Evolutionary conservation across 2,113 vertebrate species (phyloP).

Genomic region (Dascyllus trimaculatus): DNA sequence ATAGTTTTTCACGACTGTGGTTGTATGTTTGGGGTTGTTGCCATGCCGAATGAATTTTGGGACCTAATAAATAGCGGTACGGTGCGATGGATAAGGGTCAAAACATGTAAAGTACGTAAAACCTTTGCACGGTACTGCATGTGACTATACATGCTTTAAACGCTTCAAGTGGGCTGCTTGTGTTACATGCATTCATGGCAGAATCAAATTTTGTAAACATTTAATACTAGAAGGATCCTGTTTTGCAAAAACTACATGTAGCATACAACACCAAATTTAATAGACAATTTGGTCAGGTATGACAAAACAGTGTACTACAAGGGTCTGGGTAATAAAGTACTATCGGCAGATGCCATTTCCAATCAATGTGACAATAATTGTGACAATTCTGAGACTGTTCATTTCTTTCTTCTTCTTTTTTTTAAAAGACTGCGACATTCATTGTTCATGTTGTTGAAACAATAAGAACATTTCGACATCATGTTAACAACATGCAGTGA

Average conservation of each 20-base stretch:
- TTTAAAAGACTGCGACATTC: background rate
- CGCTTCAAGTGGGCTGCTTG: background rate
- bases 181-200: background rate
- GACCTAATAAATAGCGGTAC: background rate
- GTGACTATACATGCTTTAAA: background rate
- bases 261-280: background rate
- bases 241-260: background rate
- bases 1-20: slow-evolving; percentile 17
- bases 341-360: background rate
- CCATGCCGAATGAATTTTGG: background rate
- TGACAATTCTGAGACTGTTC: background rate
- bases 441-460: background rate
- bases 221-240: background rate
- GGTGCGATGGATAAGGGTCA: background rate
- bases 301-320: background rate
- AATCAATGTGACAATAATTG: background rate
- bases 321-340: background rate
- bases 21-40: background rate
- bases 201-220: background rate
- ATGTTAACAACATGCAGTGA: slow-evolving; percentile 52
- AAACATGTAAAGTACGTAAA: background rate
- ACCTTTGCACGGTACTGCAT: background rate
- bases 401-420: background rate
- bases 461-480: slow-evolving; percentile 38
- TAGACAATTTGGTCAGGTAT: background rate